Evolutionary conservation across 2,797 vertebrate genomes (phyloP), one percentile per base, ranked within the genome.

Genomic region (Brachyalestes nurse): DNA sequence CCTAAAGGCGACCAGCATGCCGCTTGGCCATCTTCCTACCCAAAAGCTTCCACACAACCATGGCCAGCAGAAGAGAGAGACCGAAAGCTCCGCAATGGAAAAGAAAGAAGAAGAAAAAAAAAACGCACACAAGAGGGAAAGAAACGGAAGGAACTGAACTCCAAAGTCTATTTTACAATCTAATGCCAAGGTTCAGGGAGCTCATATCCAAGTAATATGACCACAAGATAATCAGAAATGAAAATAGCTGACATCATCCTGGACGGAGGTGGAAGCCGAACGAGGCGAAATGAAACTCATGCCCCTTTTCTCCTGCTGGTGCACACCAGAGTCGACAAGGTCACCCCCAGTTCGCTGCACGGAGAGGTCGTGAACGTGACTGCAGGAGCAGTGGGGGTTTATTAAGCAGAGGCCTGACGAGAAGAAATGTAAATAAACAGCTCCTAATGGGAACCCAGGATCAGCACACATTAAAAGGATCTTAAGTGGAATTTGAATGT

Each of bases 231-330:
- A 87, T 87, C 77, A 85, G 84, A 74, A 86, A 90, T 70, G 69
- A 89, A 90, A 91, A 88, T 28, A 86, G 82, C 80, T 91, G 90
- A 91, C 88, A 89, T 88, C 83, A 90, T 81, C 83, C 38, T 70
- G 82, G 64, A 74, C 71, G n/a, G 47, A 72, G 66, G 53, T n/a
- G 74, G 49, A 75, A 67, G 53, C 57, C 71, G 55, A 73, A 9
- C 4, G 28, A 78, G 69, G 75, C 45, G 45, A 86, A 88, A 83
- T 19, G 64, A 80, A 72, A 83, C 45, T 78, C 28, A 40, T 57
- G 21, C 58, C 58, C 21, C 25, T 38, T 38, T 45, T 66, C 76
- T 53, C 69, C 67, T 78, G 16, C 60, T 69, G 70, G 17, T 42
- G 55, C 55, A 60, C n/a, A 65, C 77, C 12, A 6, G 69, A 81